Evolutionary conservation across 2,888 invertebrate genomes (phyloP).

Genomic region (Megaustenia siamemsis): DNA sequence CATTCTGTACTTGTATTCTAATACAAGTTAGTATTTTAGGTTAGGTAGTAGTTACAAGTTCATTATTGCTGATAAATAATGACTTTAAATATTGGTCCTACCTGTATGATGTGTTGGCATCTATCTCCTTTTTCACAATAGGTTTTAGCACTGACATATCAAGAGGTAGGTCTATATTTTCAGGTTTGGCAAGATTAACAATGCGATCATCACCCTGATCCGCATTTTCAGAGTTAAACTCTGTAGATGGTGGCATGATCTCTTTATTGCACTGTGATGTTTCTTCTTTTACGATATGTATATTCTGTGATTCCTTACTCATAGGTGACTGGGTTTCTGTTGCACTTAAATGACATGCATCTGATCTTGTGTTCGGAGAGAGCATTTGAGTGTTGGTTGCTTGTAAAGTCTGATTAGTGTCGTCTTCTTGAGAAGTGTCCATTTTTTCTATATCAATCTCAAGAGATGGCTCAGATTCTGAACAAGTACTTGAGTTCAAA

Average conservation of each 20-base stretch:
- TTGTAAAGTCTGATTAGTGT: not conserved
- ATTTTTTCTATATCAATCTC: slow-evolving; percentile 47
- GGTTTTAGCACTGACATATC: slow-evolving; percentile 55
- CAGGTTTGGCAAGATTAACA: not conserved
- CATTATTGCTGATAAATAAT: not conserved
- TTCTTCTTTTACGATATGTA: not conserved
- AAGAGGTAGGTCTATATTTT: slow-evolving; percentile 49
- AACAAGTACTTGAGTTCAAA: slow-evolving; percentile 11
- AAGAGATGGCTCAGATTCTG: slow-evolving; percentile 44
- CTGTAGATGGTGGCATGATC: not conserved
- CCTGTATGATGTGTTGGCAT: slow-evolving; percentile 11
- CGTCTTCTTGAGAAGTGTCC: slow-evolving; percentile 43
- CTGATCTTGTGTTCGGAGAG: not conserved
- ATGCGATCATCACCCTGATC: not conserved
- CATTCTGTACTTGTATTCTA: no score
- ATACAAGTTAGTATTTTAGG: no score
- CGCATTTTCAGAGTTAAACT: not conserved
- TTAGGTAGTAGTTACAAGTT: no score
- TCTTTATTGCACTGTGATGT: slow-evolving; percentile 18
- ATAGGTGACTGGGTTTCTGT: not conserved
- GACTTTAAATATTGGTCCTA: not conserved
- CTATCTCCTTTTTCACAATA: slow-evolving; percentile 46
- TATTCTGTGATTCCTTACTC: slow-evolving; percentile 2
- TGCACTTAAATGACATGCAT: not conserved
- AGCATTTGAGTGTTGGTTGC: not conserved